Evolutionary conservation across 2,113 vertebrate genomes (phyloP).

Genomic region (Salvelinus sp.): DNA sequence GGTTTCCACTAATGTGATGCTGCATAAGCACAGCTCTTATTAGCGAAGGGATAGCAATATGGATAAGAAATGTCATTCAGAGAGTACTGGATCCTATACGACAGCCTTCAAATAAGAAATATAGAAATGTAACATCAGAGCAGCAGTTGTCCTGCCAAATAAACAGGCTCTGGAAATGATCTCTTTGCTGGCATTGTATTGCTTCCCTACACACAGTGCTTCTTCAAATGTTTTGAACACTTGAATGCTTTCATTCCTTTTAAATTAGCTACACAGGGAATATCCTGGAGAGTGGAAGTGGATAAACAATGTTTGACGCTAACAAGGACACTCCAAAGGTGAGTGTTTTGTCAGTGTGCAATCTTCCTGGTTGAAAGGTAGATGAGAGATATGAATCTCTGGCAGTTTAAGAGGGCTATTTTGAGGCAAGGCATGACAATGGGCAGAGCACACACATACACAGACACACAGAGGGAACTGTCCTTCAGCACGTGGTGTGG

Average conservation of each 20-base stretch:
- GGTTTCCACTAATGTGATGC: no score
- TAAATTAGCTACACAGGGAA: neutral
- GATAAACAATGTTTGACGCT: neutral
- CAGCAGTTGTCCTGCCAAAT: no score
- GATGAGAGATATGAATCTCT: slow-evolving; percentile 5
- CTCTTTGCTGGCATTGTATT: neutral
- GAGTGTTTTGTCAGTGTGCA: neutral
- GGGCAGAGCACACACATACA: neutral
- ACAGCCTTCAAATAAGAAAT: no score
- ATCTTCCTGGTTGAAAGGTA: neutral
- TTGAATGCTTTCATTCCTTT: neutral
- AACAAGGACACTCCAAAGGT: neutral
- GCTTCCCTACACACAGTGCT: neutral
- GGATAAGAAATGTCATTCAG: no score
- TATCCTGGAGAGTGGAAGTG: neutral
- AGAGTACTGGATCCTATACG: no score
- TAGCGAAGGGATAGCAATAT: no score
- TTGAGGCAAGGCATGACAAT: neutral
- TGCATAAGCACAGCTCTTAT: no score
- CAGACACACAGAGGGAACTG: neutral
- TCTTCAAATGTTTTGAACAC: no score
- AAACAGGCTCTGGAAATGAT: no score
- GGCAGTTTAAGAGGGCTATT: slow-evolving; percentile 5
- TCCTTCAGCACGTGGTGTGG: neutral
- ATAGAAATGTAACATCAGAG: no score